Percentiles rank a stretch among this genome's conserved stretches.
These are phyloP conservation scores for Cherax quadricarinatus DNA, from an alignment of 1,140 invertebrate genomes.

Conservation along the genomic window DNA sequence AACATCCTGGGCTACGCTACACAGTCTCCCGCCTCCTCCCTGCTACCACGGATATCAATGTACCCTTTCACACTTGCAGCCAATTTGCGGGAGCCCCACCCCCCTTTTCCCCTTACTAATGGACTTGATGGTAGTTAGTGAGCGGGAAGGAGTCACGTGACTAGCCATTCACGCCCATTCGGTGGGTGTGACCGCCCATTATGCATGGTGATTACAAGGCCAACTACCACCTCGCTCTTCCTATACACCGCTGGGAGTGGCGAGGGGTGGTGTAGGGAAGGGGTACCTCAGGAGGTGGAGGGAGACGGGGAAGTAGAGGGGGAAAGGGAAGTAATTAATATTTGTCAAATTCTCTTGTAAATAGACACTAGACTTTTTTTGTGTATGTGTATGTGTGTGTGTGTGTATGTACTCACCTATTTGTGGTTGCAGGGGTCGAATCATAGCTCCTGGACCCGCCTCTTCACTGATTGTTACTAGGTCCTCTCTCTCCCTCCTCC, in stretches of 20 bases:
- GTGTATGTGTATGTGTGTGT: too few relatives aligned
- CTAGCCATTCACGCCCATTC: conserved; percentile 34
- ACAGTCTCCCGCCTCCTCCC: background rate
- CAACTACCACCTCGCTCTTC: background rate
- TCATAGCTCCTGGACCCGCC: too few relatives aligned
- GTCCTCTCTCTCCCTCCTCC: too few relatives aligned
- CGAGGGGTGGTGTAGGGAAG: too few relatives aligned
- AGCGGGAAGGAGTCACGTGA: conserved; percentile 38
- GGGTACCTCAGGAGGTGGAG: background rate
- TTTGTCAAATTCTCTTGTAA: too few relatives aligned
- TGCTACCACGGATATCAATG: conserved; percentile 2
- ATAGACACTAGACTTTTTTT: too few relatives aligned
- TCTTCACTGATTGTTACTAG: too few relatives aligned
- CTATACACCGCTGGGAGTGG: too few relatives aligned
- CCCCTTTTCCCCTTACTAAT: conserved; percentile 5
- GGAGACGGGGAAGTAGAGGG: background rate
- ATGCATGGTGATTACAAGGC: conserved; percentile 47
- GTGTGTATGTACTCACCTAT: too few relatives aligned
- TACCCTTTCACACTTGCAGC: conserved; percentile 58
- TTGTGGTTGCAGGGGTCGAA: too few relatives aligned
- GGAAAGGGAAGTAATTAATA: too few relatives aligned
- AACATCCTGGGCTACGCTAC: too few relatives aligned
- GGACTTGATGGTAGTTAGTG: conserved; percentile 39
- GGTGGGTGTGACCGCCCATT: conserved; percentile 49
- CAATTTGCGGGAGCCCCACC: conserved; percentile 14